Percentiles rank a stretch among this genome's conserved stretches.
Conservation (phyloP, 2,797 vertebrate species). For the Enteromius argenteus region DNA sequence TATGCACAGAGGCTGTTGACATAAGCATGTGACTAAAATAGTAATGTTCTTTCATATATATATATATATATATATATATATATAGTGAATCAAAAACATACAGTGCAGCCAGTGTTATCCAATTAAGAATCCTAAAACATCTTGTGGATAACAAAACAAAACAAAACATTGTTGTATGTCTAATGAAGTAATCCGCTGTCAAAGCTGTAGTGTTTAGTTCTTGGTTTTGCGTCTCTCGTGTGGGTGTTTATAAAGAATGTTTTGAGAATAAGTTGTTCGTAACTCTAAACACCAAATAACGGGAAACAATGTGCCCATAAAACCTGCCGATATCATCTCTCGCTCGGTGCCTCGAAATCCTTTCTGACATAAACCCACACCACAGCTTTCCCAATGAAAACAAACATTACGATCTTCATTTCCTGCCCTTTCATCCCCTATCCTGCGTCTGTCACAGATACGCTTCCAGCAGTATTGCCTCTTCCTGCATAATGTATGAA, state of each 20-base stretch:
- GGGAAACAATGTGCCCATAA: slow-evolving; percentile 16
- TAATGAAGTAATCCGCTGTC: neutral
- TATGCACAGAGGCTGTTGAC: neutral
- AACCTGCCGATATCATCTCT: slow-evolving; percentile 29
- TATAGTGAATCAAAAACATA: neutral
- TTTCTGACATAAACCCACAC: slow-evolving; percentile 36
- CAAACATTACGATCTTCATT: slow-evolving; percentile 51
- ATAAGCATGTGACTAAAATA: neutral
- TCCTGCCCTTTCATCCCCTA: slow-evolving; percentile 43
- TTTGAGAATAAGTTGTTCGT: slow-evolving; percentile 9
- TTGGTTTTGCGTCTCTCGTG: neutral
- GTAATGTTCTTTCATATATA: neutral
- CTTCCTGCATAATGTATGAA: slow-evolving; percentile 41
- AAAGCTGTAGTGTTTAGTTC: neutral
- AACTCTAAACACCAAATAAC: slow-evolving; percentile 4
- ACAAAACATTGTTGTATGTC: neutral
- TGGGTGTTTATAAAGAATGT: neutral
- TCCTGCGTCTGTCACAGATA: slow-evolving; percentile 18
- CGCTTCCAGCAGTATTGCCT: slow-evolving; percentile 17
- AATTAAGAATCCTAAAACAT: neutral
- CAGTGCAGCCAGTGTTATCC: neutral
- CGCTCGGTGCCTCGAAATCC: slow-evolving; percentile 8
- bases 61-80: neutral
- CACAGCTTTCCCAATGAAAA: slow-evolving; percentile 40
- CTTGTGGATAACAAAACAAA: neutral